Conservation (phyloP, 1,140 invertebrate genomes). For the Drosophila melanica region DNA sequence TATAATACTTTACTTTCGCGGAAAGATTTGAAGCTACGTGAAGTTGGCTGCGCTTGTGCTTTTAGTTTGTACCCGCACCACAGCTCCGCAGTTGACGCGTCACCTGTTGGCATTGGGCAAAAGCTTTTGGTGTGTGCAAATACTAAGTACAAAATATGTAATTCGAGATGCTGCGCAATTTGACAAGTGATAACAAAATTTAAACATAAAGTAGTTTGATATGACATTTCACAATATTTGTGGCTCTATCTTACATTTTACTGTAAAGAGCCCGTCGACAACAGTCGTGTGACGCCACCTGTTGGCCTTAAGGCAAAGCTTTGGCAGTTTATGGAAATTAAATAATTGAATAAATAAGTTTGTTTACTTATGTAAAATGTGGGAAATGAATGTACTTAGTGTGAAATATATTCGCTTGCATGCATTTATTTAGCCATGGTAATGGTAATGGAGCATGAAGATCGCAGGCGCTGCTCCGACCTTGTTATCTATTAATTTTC, state of each 20-base stretch:
- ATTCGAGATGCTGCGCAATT: neutral
- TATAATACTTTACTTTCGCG: neutral
- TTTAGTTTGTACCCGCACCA: neutral
- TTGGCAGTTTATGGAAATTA: neutral
- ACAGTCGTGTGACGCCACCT: neutral
- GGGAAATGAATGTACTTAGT: neutral
- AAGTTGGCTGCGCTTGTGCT: conserved; percentile 7
- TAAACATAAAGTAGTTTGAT: too few relatives aligned
- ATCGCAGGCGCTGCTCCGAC: conserved; percentile 18
- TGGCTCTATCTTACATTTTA: too few relatives aligned
- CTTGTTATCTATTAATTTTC: conserved; percentile 8
- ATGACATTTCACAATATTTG: too few relatives aligned
- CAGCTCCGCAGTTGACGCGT: neutral
- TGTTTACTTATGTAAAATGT: neutral
- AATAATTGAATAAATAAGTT: neutral
- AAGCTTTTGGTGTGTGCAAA: neutral
- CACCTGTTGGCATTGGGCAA: neutral
- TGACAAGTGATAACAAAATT: too few relatives aligned
- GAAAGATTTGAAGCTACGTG: neutral
- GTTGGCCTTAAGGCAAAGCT: neutral
- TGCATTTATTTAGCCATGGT: conserved; percentile 12
- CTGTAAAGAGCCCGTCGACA: too few relatives aligned
- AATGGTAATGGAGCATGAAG: conserved; percentile 5
- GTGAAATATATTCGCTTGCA: neutral
- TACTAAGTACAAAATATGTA: neutral